Evolutionary conservation across 2,888 invertebrate genomes (phyloP).

Genomic region (Drosophila pseudotakahashii): DNA sequence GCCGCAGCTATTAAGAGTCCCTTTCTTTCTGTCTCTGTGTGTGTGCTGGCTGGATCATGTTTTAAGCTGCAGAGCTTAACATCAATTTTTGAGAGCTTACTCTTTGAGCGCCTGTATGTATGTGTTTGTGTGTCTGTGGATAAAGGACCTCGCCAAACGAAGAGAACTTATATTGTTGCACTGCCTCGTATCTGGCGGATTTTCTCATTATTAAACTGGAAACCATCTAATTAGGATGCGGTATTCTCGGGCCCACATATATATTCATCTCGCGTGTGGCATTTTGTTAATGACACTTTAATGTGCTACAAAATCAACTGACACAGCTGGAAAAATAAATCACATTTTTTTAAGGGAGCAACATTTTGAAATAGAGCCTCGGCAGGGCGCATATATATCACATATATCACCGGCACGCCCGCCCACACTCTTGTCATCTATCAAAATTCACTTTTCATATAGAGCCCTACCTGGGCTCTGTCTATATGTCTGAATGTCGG

Average conservation of each 20-base stretch:
- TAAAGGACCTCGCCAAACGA: background rate
- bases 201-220: constrained; percentile 36
- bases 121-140: constrained; percentile 17
- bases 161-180: constrained; percentile 33
- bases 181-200: constrained; percentile 20
- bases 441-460: constrained; percentile 70
- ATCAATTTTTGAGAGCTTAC: constrained; percentile 75
- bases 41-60: constrained; percentile 48
- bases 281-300: constrained; percentile 51
- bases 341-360: constrained; percentile 30
- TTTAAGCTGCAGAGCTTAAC: constrained; percentile 67
- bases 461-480: constrained; percentile 7
- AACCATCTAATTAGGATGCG: constrained; percentile 42
- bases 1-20: constrained; percentile 55
- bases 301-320: constrained; percentile 38
- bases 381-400: constrained; percentile 7
- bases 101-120: constrained; percentile 41
- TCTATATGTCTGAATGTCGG: constrained; percentile 29
- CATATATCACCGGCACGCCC: constrained; percentile 30
- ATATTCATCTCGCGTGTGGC: constrained; percentile 30
- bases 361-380: constrained; percentile 44
- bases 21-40: constrained; percentile 14
- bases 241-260: constrained; percentile 8
- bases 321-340: constrained; percentile 60
- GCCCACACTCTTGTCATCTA: constrained; percentile 52